Evolutionary conservation across 1,140 invertebrate genomes (phyloP).

Genomic region (Bombus confusus): DNA sequence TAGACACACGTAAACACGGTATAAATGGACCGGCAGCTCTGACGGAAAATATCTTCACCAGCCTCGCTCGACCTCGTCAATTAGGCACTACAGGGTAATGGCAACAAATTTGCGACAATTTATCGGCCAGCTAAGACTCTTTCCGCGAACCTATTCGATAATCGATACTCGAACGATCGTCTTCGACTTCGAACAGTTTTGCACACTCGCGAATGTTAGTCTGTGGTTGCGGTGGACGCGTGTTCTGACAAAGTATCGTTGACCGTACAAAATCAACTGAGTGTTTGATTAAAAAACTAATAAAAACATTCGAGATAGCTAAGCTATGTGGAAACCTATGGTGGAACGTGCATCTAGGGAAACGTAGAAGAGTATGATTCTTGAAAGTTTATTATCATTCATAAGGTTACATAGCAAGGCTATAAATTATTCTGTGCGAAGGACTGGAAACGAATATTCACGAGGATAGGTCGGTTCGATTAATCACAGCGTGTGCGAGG

Average conservation of each 20-base stretch:
- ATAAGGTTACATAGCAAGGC: background rate
- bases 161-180: conserved; percentile 17
- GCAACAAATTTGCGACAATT: conserved; percentile 30
- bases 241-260: background rate
- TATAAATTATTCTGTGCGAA: background rate
- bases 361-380: background rate
- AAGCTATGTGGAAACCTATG: background rate
- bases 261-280: too few relatives aligned
- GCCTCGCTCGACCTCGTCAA: conserved; percentile 1
- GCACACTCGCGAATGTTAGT: background rate
- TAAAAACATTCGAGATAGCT: too few relatives aligned
- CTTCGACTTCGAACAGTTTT: background rate
- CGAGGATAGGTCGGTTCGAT: background rate
- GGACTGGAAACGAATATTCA: background rate
- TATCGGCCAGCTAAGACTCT: background rate
- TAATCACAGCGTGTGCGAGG: conserved; percentile 8
- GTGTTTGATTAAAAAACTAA: too few relatives aligned
- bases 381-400: background rate
- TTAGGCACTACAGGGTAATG: background rate
- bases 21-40: background rate
- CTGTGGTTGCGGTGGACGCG: background rate
- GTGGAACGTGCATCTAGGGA: background rate
- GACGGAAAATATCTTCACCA: conserved; percentile 37
- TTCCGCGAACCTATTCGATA: background rate
- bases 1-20: background rate